A percentile compares a stretch with the other conserved stretches of the same genome.
These are phyloP conservation scores for Sigmodon hispidus DNA, from an alignment of 2,113 vertebrate genomes.

Conservation along the genomic window DNA sequence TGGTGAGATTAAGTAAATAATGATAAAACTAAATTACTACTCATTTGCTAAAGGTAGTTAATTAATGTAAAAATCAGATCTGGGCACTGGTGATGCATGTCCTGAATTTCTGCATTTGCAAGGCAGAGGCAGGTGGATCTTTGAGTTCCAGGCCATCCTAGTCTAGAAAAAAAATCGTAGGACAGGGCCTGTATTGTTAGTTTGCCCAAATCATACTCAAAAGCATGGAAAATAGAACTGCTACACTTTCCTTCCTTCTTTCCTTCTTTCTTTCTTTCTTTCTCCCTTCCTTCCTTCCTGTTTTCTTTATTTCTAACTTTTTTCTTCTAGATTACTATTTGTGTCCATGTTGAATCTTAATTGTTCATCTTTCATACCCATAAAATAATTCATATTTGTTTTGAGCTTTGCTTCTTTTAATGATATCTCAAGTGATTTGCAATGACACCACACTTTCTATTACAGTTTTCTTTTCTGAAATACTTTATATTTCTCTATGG, in stretches of 20 bases:
- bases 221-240: too few species aligned
- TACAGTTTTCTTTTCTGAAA: background rate
- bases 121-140: too few species aligned
- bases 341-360: background rate
- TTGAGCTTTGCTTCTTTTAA: background rate
- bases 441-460: background rate
- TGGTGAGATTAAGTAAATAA: background rate
- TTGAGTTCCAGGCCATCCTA: too few species aligned
- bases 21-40: background rate
- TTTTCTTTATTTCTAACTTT: too few species aligned
- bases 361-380: background rate
- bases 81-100: too few species aligned
- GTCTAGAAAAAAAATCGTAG: too few species aligned
- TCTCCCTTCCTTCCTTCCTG: accelerated
- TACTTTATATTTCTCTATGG: background rate
- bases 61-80: background rate
- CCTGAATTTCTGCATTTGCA: too few species aligned
- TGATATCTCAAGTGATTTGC: background rate
- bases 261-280: background rate
- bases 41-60: background rate
- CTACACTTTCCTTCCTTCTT: background rate
- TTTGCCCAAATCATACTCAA: background rate
- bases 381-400: background rate
- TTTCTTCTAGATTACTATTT: background rate
- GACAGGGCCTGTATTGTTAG: background rate